Evolutionary conservation across 1,140 invertebrate species (phyloP).

Genomic region (Rhagoletis zephyria): DNA sequence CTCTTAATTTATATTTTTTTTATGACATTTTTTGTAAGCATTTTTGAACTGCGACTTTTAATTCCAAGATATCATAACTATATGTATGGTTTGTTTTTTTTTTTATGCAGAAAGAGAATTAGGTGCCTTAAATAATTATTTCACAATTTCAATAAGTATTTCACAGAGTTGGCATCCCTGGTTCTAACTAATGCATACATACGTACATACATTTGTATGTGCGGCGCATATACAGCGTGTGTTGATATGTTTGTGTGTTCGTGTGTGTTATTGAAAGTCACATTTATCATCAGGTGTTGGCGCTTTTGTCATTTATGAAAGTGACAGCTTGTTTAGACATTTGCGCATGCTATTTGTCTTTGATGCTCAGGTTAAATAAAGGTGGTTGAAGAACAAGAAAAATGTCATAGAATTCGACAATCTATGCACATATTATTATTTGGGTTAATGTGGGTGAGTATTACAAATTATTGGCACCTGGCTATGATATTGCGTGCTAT

Average conservation of each 20-base stretch:
- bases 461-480: slow-evolving; percentile 45
- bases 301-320: slow-evolving; percentile 45
- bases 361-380: slow-evolving; percentile 49
- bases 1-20: too few relatives aligned
- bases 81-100: too few relatives aligned
- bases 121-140: too few relatives aligned
- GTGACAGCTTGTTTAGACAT: slow-evolving; percentile 51
- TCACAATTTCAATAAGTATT: too few relatives aligned
- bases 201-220: background rate
- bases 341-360: background rate
- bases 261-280: background rate
- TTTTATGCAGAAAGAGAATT: too few relatives aligned
- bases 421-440: background rate
- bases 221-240: background rate
- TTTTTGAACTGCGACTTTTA: too few relatives aligned
- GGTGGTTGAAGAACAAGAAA: background rate
- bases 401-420: background rate
- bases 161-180: too few relatives aligned
- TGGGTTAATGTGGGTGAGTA: slow-evolving; percentile 16
- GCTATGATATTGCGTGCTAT: background rate
- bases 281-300: slow-evolving; percentile 33
- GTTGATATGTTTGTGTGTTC: background rate
- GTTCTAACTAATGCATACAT: background rate
- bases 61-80: too few relatives aligned
- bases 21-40: too few relatives aligned